Base-by-base conservation (phyloP, 2,113 vertebrate genomes). In the Caretta caretta region DNA sequence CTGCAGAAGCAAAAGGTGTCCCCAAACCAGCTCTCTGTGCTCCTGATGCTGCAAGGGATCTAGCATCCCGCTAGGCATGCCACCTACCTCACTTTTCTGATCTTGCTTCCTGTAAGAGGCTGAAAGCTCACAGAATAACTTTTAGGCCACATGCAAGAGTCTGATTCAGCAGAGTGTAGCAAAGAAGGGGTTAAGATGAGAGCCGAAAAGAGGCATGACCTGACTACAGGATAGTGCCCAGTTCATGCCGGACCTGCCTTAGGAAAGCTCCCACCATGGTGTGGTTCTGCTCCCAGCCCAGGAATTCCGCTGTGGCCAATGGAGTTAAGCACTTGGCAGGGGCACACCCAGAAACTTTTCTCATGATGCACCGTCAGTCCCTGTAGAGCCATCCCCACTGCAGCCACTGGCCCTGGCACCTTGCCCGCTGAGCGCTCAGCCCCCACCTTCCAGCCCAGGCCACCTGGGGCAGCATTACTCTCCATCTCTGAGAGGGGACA, bases 81-180 rank as follows among this genome's bases (percentile, higher is more conserved):
- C 0, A 76, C 79, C n/a, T 76, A 51, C 79, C 10, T 56, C 57
- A 56, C 69, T 12, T 25, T n/a, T 16, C 10, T 1, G 46, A 53
- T 59, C 57, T 35, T 5, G 0, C 1, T 72, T 84, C 53, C 46
- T 0, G 46, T 48, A 22, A 85, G 38, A 49, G 20, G 0, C 24
- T 35, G 78, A 1, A 80, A 17, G 56, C 38, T 91, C 49, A 65
- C 90, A 31, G 1, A 38, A 38, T 35, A 72, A 62, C 57, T 22
- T 35, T n/a, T 3, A 0, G 35, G 82, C 62, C 94, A 20, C 3
- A 0, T 0, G 62, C 80, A 83, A 20, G 0, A 0, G 57, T 2
- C 11, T 20, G n/a, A 35, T 20, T 4, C 31, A 49, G 91, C 83
- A 19, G 9, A 2, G 4, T 1, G 8, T 31, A 69, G 31, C 2